These are phyloP conservation scores for Diloba caeruleocephala DNA, from an alignment of 2,888 invertebrate genomes.

Conservation along the genomic window DNA sequence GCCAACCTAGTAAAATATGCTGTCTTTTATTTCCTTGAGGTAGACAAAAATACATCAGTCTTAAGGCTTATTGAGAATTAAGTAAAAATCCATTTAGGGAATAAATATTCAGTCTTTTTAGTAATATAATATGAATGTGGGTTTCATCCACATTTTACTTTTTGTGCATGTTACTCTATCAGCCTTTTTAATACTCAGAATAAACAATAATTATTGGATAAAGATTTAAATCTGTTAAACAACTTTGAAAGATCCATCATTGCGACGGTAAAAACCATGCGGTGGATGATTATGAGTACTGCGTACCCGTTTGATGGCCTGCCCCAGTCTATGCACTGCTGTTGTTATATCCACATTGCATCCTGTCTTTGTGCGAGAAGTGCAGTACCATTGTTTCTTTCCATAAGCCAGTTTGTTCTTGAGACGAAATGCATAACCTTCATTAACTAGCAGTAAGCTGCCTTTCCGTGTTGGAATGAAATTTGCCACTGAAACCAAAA, in stretches of 20 bases:
- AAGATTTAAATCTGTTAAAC: constrained; percentile 57
- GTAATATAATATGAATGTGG: too few species aligned
- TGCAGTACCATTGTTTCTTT: constrained; percentile 85
- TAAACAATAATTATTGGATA: neutral
- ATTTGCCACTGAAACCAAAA: constrained; percentile 76
- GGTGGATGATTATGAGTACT: constrained; percentile 78
- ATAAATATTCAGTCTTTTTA: too few species aligned
- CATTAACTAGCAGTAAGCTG: constrained; percentile 75
- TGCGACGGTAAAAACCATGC: constrained; percentile 77
- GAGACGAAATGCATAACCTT: constrained; percentile 80
- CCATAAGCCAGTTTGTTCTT: constrained; percentile 84
- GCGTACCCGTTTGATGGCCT: constrained; percentile 74
- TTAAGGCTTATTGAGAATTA: too few species aligned
- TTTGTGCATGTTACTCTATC: too few species aligned
- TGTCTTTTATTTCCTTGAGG: too few species aligned
- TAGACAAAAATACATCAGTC: too few species aligned
- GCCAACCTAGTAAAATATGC: too few species aligned
- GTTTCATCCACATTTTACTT: too few species aligned
- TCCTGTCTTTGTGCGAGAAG: constrained; percentile 77
- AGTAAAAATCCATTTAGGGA: too few species aligned
- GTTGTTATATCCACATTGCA: constrained; percentile 82
- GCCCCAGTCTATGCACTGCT: constrained; percentile 67
- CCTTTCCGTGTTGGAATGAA: constrained; percentile 82
- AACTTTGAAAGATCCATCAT: constrained; percentile 80
- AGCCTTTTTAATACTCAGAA: constrained; percentile 11